Percentiles rank a stretch among this genome's conserved stretches.
Conservation (phyloP, 37 sponge, comb jelly and placozoan genomes). For the Chondrosia reniformis region DNA sequence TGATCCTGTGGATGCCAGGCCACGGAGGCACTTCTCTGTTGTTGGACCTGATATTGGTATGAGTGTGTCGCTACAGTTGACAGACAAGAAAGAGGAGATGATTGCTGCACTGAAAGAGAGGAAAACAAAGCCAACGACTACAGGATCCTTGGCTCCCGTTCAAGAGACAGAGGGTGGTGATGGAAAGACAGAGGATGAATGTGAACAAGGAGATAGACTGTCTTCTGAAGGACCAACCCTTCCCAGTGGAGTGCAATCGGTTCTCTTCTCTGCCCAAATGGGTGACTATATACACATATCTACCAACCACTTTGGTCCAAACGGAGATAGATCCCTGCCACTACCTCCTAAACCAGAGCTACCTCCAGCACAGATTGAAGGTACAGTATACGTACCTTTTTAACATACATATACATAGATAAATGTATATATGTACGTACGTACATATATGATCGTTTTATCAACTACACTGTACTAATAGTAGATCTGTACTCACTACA, state of each 20-base stretch:
- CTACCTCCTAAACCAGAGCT: constrained; percentile 26
- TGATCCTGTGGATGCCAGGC: background rate
- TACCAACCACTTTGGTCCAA: constrained; percentile 64
- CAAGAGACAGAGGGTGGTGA: background rate
- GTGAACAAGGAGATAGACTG: no score
- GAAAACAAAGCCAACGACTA: no score
- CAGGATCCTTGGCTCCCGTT: background rate
- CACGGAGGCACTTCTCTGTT: background rate
- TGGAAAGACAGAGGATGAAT: background rate
- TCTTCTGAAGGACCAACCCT: no score
- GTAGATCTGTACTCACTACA: no score
- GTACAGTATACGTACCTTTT: no score
- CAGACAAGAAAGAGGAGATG: background rate
- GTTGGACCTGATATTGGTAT: background rate
- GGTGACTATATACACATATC: constrained; percentile 28
- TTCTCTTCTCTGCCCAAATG: constrained; percentile 29
- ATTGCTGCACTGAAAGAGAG: background rate
- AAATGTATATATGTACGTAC: no score
- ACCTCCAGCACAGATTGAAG: no score
- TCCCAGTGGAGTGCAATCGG: background rate
- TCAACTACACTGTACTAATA: no score
- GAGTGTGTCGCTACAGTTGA: background rate
- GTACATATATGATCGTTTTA: no score
- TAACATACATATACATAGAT: no score
- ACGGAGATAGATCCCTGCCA: constrained; percentile 43